Evolutionary conservation across 2,888 invertebrate species (phyloP), one percentile per base, ranked within the genome.

Genomic region (Morpho deidamia): DNA sequence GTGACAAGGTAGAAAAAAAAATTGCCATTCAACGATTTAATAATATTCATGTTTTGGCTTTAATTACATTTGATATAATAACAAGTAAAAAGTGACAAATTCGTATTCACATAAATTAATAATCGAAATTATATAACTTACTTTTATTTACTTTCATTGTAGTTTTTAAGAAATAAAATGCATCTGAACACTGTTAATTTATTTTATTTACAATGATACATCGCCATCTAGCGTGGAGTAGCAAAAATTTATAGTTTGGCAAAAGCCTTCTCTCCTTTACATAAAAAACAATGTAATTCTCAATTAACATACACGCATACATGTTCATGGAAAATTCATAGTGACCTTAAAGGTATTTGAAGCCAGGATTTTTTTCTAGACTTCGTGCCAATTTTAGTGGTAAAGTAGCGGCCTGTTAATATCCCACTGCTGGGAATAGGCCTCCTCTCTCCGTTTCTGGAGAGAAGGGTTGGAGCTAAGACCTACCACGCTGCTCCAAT

Each of bases 161-260:
- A 62, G 60, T 47, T 45, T 59, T 48, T 65, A 64, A 63, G 64
- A 49, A 65, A 61, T 61, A 59, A 60, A 59, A 52, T 52, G 50
- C 55, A 61, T 61, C 51, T 55, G 54, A 56, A 55, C 43, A 56
- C 53, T 12, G 33, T 8, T 37, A 14, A 33, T 14, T 49, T 47
- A 46, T 47, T 47, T 51, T 39, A 39, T 44, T 45, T 41, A 11
- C 51, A 55, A 7, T 37, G 8, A 11, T 35, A 41, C 11, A 47
- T 34, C 56, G 48, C 73, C 80, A 81, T 77, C 83, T 83, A 73
- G 66, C 56, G 60, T 41, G 53, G 65, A 75, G 62, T 80, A 78
- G 80, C 61, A 7, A n/a, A 44, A 23, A 5, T 23, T 5, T 23
- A 23, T 23, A 23, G 23, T 5, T 5, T 3, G 23, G 1, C 23